Conservation (phyloP, 2,888 invertebrate species). For the Stomorhina lunata region DNA sequence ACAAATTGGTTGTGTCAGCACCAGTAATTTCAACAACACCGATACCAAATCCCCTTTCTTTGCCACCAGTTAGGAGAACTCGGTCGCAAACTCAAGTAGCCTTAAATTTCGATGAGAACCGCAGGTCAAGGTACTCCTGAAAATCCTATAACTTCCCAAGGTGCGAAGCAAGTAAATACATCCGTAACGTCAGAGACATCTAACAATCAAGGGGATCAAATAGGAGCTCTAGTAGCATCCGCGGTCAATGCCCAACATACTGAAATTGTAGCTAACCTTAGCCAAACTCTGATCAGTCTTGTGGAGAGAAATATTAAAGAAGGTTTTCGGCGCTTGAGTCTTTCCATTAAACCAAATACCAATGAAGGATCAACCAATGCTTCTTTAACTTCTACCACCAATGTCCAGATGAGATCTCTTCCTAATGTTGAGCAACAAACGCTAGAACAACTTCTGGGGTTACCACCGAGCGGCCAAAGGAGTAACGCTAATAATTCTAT, state of each 20-base stretch:
- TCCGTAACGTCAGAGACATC: neutral
- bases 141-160: neutral
- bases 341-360: neutral
- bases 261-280: neutral
- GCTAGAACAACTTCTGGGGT: neutral
- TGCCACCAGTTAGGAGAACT: neutral
- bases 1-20: no score
- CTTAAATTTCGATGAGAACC: neutral
- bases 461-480: neutral
- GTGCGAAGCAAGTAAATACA: neutral
- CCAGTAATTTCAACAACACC: no score
- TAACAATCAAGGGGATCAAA: neutral
- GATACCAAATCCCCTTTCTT: neutral
- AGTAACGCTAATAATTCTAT: neutral
- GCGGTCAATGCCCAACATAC: neutral
- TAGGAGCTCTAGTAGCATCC: neutral
- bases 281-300: neutral
- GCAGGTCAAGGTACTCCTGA: neutral
- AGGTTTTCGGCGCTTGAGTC: neutral
- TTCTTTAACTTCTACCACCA: neutral
- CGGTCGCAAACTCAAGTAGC: neutral
- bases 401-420: neutral
- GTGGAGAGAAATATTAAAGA: neutral
- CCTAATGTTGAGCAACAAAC: slow-evolving; percentile 6
- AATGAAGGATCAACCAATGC: neutral